phyloP scores from a whole-genome alignment of 2,113 vertebrate species.

The Bombycilla garrulus region DNA sequence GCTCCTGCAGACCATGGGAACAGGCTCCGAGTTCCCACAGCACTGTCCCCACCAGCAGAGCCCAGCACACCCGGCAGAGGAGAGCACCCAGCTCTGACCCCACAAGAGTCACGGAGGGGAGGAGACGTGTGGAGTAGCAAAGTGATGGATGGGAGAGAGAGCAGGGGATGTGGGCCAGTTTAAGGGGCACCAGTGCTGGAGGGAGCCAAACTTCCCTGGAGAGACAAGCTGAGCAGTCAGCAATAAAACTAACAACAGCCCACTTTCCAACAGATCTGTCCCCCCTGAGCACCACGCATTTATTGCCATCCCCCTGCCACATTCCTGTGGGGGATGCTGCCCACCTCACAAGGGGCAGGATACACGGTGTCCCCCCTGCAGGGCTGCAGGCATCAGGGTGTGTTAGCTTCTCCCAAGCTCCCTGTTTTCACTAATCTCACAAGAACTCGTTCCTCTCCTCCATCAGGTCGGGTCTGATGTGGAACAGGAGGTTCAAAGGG shows the following conservation, averaged over 20 bases:
- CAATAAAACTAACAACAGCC: background rate
- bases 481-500: background rate
- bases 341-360: background rate
- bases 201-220: background rate
- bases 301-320: background rate
- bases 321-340: background rate
- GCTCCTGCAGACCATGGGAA: background rate
- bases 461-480: background rate
- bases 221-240: background rate
- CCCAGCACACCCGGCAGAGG: background rate
- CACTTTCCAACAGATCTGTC: background rate
- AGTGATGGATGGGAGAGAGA: background rate
- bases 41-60: background rate
- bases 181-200: background rate
- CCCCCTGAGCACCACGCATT: rapidly evolving
- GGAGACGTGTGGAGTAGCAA: background rate
- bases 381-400: rapidly evolving
- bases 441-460: conserved; percentile 24
- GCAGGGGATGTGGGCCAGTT: background rate
- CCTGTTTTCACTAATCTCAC: background rate
- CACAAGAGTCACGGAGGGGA: rapidly evolving
- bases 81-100: background rate
- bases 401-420: background rate
- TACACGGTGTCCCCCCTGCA: background rate
- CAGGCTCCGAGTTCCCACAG: background rate